Evolutionary conservation across 2,797 vertebrate genomes (phyloP), one percentile per base, ranked within the genome.

Genomic region (Pseudopleuronectes americanus): DNA sequence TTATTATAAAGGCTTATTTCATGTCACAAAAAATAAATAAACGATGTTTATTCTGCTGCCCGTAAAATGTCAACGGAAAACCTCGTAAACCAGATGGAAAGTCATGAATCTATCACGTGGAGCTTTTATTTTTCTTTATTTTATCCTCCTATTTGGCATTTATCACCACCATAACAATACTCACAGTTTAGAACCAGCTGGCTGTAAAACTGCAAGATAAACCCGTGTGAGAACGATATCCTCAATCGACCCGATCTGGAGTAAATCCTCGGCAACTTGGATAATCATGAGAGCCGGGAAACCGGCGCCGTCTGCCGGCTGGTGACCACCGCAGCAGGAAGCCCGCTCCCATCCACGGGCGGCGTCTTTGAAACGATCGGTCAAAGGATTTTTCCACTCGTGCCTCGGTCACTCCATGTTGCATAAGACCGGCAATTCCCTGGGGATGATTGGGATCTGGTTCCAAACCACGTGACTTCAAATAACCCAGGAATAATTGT

Each of bases 361-460:
- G 1, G 47, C 64, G 66, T 57, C 85, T 88, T 86, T 90, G 80
- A 87, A 89, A 74, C 52, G 52, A 83, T 75, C 43, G 71, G 81
- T 74, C 85, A 87, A 88, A 85, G 83, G 85, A 82, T 79, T 84
- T 81, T 80, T 75, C 59, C 64, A 22, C 64, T 55, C 10, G 14
- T 49, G 68, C 69, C 66, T 73, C 45, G 75, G 80, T 70, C 55
- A 43, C 72, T 66, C 68, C 72, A 26, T 58, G 79, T 85, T 81
- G 73, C 55, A 43, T 79, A 76, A 84, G 33, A 68, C 6, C 52
- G 57, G 52, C 65, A 92, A 92, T 93, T 94, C 93, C 92, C 91
- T 68, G 68, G 92, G 91, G 93, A 93, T 80, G 80, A 80, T 84
- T 10, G 47, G 79, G 76, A 85, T 90, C 79, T 69, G 75, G 68